Percentiles rank a stretch among this genome's conserved stretches.
These are phyloP conservation scores for Rhagium mordax DNA, from an alignment of 2,888 invertebrate species.

Conservation along the genomic window DNA sequence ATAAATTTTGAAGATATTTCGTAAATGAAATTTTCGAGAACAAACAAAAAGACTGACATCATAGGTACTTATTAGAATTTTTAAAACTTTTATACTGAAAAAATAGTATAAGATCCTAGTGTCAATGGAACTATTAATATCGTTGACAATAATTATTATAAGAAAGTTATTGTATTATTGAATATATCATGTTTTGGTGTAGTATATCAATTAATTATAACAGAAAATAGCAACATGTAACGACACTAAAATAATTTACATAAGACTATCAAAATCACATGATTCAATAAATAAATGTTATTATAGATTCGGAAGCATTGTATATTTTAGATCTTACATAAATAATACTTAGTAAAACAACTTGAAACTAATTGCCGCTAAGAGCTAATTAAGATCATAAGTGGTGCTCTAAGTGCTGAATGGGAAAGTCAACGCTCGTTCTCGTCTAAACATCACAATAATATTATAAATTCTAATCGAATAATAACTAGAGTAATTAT, in stretches of 20 bases:
- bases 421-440: constrained; percentile 56
- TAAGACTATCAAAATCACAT: constrained; percentile 10
- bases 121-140: too few relatives aligned
- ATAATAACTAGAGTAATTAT: not conserved
- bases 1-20: too few relatives aligned
- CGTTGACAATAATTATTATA: too few relatives aligned
- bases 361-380: constrained; percentile 57
- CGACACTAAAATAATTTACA: not conserved
- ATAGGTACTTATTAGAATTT: too few relatives aligned
- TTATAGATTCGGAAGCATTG: constrained; percentile 37
- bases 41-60: too few relatives aligned
- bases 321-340: constrained; percentile 43
- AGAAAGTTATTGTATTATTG: too few relatives aligned
- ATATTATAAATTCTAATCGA: not conserved
- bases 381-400: constrained; percentile 59
- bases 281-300: constrained; percentile 11
- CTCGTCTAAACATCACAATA: not conserved
- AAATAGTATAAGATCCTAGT: too few relatives aligned
- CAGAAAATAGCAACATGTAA: not conserved
- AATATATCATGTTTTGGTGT: too few relatives aligned
- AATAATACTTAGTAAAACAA: constrained; percentile 50
- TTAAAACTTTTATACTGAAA: too few relatives aligned
- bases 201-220: not conserved
- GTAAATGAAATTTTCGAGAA: too few relatives aligned
- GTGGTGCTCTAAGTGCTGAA: constrained; percentile 57